phyloP scores from a whole-genome alignment of 2,888 invertebrate genomes.

The Taenaris catops region DNA sequence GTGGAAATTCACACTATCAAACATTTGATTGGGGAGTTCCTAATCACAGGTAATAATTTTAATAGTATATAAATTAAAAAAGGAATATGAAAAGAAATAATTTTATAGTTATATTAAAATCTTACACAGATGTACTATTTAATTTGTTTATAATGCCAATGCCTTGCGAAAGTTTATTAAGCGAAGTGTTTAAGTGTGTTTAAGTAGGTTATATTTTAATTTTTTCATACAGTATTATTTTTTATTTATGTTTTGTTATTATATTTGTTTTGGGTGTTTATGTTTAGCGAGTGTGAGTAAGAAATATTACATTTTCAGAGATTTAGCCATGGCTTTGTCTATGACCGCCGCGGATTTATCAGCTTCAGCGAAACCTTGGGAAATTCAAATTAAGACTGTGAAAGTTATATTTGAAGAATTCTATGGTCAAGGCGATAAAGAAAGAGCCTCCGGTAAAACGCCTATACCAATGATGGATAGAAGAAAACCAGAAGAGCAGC shows the following conservation, averaged over 20 bases:
- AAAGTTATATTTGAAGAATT: slow-evolving; percentile 91
- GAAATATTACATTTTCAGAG: slow-evolving; percentile 54
- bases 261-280: too few relatives aligned
- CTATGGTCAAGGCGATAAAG: slow-evolving; percentile 88
- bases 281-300: too few relatives aligned
- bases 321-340: slow-evolving; percentile 85
- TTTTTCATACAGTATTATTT: too few relatives aligned
- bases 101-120: too few relatives aligned
- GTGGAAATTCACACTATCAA: slow-evolving; percentile 61
- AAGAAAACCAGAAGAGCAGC: slow-evolving; percentile 85
- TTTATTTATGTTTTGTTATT: too few relatives aligned
- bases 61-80: slow-evolving; percentile 1
- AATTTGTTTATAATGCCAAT: not conserved
- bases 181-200: too few relatives aligned
- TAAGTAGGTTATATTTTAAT: not conserved
- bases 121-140: not conserved
- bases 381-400: slow-evolving; percentile 88
- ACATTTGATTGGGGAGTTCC: slow-evolving; percentile 82
- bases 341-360: slow-evolving; percentile 93
- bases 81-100: not conserved
- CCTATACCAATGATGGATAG: slow-evolving; percentile 93
- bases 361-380: slow-evolving; percentile 92
- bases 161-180: not conserved
- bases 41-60: slow-evolving; percentile 74
- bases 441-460: slow-evolving; percentile 81